Conservation (phyloP, 1,140 invertebrate species). For the Phymorhynchus buccinoides region DNA sequence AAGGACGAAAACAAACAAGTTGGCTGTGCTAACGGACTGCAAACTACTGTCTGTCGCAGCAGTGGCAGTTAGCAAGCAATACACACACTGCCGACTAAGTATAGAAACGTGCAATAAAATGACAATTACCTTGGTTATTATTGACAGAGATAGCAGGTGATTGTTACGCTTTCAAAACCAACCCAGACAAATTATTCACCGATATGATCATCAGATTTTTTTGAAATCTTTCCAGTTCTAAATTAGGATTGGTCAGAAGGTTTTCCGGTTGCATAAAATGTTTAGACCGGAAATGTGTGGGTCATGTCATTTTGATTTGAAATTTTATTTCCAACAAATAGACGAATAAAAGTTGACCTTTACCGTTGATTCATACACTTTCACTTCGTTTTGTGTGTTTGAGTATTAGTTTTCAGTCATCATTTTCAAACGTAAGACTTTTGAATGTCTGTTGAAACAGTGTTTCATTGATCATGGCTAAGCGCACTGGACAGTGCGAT, state of each 20-base stretch:
- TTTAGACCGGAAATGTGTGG: not conserved
- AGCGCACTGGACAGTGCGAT: too few relatives aligned
- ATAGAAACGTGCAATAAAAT: not conserved
- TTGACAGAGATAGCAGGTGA: not conserved
- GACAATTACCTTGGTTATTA: not conserved
- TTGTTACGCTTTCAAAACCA: not conserved
- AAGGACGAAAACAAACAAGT: constrained; percentile 16
- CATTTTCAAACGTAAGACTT: too few relatives aligned
- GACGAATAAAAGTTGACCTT: too few relatives aligned
- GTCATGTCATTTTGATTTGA: not conserved
- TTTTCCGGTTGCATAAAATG: constrained; percentile 27
- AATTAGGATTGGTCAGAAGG: constrained; percentile 35
- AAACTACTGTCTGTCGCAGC: too few relatives aligned
- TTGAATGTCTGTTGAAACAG: too few relatives aligned
- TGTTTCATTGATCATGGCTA: too few relatives aligned
- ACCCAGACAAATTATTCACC: constrained; percentile 32
- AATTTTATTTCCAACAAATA: not conserved
- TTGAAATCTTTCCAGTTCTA: constrained; percentile 42
- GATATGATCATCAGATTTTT: constrained; percentile 40
- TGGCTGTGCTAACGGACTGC: constrained; percentile 20
- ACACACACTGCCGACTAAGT: not conserved
- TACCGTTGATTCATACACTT: too few relatives aligned
- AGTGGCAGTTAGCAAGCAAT: not conserved
- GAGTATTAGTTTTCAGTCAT: too few relatives aligned
- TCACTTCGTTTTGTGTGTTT: too few relatives aligned